phyloP scores from a whole-genome alignment of 2,888 invertebrate species.

The Dryocosmus kuriphilus region DNA sequence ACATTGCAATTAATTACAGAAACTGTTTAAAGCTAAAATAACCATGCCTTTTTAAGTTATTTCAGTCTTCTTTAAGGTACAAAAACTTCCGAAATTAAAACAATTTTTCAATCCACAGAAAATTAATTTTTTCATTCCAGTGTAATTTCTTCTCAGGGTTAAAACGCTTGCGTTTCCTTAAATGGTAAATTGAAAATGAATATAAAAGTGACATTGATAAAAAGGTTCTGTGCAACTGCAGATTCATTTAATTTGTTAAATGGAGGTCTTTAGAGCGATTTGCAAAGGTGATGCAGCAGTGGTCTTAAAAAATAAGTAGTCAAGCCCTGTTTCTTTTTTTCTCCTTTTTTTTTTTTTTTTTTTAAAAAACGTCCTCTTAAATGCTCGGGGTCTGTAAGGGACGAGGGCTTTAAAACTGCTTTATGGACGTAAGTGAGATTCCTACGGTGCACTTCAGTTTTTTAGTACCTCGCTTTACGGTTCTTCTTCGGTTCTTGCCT shows the following conservation, averaged over 20 bases:
- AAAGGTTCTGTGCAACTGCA: neutral
- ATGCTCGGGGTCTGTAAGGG: constrained; percentile 43
- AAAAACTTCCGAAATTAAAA: too few species aligned
- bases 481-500: constrained; percentile 42
- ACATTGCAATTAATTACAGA: too few species aligned
- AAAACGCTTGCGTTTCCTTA: neutral
- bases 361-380: constrained; percentile 41
- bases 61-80: too few species aligned
- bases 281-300: neutral
- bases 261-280: neutral
- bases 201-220: neutral
- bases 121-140: neutral
- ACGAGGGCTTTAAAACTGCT: constrained; percentile 57
- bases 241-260: constrained; percentile 14
- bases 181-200: neutral
- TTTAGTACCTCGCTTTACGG: constrained; percentile 60
- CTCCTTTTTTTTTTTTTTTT: constrained; percentile 38
- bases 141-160: neutral
- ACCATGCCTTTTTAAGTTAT: too few species aligned
- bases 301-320: constrained; percentile 26
- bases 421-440: constrained; percentile 61
- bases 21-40: too few species aligned
- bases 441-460: constrained; percentile 58
- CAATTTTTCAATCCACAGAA: neutral
- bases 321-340: constrained; percentile 22